Base-by-base conservation (phyloP, 2,797 vertebrate species). In the Cottoperca gobio region DNA sequence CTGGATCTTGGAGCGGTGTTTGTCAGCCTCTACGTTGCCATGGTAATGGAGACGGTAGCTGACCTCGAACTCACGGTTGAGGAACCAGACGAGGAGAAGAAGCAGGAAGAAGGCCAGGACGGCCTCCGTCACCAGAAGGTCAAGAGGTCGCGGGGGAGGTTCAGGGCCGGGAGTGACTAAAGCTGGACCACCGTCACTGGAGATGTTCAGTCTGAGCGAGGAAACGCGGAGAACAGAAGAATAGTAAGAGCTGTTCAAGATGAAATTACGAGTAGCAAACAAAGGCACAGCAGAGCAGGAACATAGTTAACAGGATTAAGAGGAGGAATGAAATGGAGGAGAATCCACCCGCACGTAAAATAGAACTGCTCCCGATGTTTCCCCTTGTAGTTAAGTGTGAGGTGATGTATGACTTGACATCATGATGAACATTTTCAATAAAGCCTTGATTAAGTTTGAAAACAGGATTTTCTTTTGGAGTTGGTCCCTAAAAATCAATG, bases 21-120 rank as follows among this genome's bases (percentile, higher is more conserved):
- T 97, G 86, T 98, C 97, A 0, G 98, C 98, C 82, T 99, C 98
- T 67, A 99, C 97, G 0, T 98, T 96, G 11, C 98, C 98, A 0
- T 99, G 98, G 93, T 99, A 99, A 94, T 99, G 97, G 11, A 99
- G 96, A 2, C 98, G 97, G 91, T 99, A 99, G 78, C 97, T 98
- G 92, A 99, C 97, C 88, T 99, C 98, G 0, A 99, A 97, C 91
- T 99, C 98, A 0, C 97, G 96, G 79, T 99, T 99, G 82, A 99
- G 95, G 91, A 99, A 99, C 98, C 98, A 99, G 72, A 99, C 96
- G 46, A 99, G 90, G 59, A 99, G 95, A 0, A 99, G 96, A 33
- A 99, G 95, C 43, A 99, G 94, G 83, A 98, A 97, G 90, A 97
- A 96, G 42, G 96, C 95, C 64, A 99, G 92, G 45, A 96, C 80